Evolutionary conservation across 2,888 invertebrate species (phyloP).

Genomic region (Chymomyza caudatula): DNA sequence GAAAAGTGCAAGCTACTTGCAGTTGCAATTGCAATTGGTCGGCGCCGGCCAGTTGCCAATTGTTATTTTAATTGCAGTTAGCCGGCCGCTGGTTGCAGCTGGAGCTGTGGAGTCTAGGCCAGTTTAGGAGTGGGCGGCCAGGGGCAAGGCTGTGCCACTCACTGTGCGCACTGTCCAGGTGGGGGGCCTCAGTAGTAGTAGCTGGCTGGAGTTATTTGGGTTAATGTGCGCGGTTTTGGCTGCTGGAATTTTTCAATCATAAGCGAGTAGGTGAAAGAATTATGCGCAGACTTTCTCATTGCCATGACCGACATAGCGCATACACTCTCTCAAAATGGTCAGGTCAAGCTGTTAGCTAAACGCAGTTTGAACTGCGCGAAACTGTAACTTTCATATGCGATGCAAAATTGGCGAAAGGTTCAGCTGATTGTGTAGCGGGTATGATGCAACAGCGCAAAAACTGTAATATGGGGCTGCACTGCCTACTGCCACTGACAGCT

Average conservation of each 20-base stretch:
- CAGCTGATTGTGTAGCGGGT: slow-evolving; percentile 18
- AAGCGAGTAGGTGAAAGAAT: slow-evolving; percentile 1
- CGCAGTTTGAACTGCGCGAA: not conserved
- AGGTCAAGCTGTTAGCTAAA: not conserved
- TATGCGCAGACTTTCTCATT: slow-evolving; percentile 1
- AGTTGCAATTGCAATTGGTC: slow-evolving; percentile 40
- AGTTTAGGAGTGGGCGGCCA: not conserved
- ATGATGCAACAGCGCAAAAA: slow-evolving; percentile 32
- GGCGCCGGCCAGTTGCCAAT: slow-evolving; percentile 31
- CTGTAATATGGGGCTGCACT: slow-evolving; percentile 12
- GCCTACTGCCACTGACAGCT: slow-evolving; percentile 26
- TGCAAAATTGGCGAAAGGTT: slow-evolving; percentile 7
- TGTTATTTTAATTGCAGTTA: slow-evolving; percentile 42
- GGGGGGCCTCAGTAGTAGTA: not conserved
- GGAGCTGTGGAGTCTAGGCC: slow-evolving; percentile 2
- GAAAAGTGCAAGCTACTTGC: slow-evolving; percentile 53
- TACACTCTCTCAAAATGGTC: slow-evolving; percentile 26
- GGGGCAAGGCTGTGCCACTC: not conserved
- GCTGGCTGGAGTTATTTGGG: slow-evolving; percentile 52
- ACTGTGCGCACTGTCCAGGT: not conserved
- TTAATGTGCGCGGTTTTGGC: slow-evolving; percentile 47
- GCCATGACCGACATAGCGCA: slow-evolving; percentile 4
- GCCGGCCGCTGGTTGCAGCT: slow-evolving; percentile 13
- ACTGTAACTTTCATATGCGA: not conserved
- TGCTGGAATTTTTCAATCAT: slow-evolving; percentile 1